A percentile compares a stretch with the other conserved stretches of the same genome.
These are phyloP conservation scores for Trichosurus vulpecula DNA, from an alignment of 2,797 vertebrate species.

Conservation along the genomic window DNA sequence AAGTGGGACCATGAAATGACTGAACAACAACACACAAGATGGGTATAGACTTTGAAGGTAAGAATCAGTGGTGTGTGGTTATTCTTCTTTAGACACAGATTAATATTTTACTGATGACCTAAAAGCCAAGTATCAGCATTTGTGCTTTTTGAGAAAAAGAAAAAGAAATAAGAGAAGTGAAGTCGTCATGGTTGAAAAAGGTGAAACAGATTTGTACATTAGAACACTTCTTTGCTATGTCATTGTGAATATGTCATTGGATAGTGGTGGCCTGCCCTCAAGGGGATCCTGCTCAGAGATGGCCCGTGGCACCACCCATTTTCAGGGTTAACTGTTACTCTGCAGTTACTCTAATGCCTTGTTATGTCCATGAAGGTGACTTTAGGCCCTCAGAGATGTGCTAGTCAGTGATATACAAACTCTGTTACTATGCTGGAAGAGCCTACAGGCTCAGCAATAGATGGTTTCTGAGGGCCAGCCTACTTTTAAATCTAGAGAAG, in stretches of 20 bases:
- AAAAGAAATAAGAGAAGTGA: not conserved
- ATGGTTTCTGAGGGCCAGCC: not conserved
- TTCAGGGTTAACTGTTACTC: not conserved
- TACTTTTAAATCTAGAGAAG: not conserved
- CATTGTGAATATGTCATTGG: not conserved
- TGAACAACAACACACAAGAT: not conserved
- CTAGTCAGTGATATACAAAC: not conserved
- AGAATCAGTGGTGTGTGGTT: not conserved
- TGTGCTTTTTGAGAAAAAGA: not conserved
- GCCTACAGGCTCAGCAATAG: not conserved
- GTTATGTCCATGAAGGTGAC: not conserved
- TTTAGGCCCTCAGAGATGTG: not conserved
- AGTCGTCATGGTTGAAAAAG: not conserved
- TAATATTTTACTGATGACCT: not conserved
- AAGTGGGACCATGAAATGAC: not conserved
- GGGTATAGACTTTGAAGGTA: not conserved
- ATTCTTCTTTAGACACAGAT: not conserved
- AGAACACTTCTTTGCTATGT: not conserved
- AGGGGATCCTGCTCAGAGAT: not conserved
- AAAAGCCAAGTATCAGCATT: not conserved
- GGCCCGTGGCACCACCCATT: not conserved
- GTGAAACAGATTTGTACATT: not conserved
- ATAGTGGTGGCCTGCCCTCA: not conserved
- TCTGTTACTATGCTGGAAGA: not conserved
- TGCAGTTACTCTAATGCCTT: not conserved